A percentile compares a stretch with the other conserved stretches of the same genome.
phyloP scores from a whole-genome alignment of 2,113 vertebrate species.

The Centropristis striata region DNA sequence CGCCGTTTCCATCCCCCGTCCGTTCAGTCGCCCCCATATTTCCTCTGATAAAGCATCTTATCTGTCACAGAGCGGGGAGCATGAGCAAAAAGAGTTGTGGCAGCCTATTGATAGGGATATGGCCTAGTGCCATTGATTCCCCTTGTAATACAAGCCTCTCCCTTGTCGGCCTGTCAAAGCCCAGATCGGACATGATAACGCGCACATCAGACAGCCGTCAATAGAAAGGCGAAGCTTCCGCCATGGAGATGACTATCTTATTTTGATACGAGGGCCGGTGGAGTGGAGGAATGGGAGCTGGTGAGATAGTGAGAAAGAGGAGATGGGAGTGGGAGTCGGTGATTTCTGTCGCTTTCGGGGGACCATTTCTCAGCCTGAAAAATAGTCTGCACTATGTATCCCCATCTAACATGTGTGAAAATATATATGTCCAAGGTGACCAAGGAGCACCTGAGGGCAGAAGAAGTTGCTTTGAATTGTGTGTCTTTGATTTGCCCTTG shows the following conservation, averaged over 20 bases:
- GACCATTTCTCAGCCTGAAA: constrained; percentile 45
- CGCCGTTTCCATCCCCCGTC: background rate
- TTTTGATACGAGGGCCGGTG: constrained; percentile 49
- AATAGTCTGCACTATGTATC: constrained; percentile 9
- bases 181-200: constrained; percentile 82
- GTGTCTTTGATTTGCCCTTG: constrained; percentile 65
- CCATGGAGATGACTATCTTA: constrained; percentile 72
- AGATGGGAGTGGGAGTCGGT: background rate
- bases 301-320: constrained; percentile 38
- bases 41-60: constrained; percentile 57
- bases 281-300: constrained; percentile 18
- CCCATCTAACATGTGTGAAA: constrained; percentile 24
- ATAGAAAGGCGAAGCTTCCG: constrained; percentile 74
- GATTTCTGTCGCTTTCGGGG: constrained; percentile 41
- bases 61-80: constrained; percentile 59
- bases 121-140: constrained; percentile 76
- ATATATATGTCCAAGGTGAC: constrained; percentile 56
- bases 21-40: background rate
- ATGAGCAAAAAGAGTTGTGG: constrained; percentile 73
- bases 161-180: constrained; percentile 83
- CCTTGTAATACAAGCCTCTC: constrained; percentile 84
- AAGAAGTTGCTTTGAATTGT: constrained; percentile 60
- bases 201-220: constrained; percentile 66
- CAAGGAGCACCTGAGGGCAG: constrained; percentile 32
- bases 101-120: constrained; percentile 81